Evolutionary conservation across 2,888 invertebrate genomes (phyloP), one percentile per base, ranked within the genome.

Genomic region (Polyploca ridens): DNA sequence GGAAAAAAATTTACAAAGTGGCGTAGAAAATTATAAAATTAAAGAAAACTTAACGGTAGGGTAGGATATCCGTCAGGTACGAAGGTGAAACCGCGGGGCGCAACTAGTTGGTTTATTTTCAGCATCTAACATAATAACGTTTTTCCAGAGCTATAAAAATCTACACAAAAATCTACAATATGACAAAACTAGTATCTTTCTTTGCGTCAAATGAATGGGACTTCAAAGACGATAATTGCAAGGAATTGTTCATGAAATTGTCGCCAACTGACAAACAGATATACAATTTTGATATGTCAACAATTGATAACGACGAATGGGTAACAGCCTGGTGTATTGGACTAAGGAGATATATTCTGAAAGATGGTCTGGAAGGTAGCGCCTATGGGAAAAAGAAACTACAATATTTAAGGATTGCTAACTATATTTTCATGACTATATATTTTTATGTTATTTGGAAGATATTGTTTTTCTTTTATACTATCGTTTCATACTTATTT

Each of bases 201-300:
- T 77, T 74, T 16, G 0, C 46, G 0, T 64, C 35, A 65, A 73
- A 58, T 13, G 64, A 63, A 14, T 69, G 69, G 69, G 54, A 16
- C 58, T 74, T n/a, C 61, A 67, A 60, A 54, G 63, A 66, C 14
- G 61, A 66, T 3, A 66, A 69, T 19, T 19, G 64, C 7, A 38
- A 33, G 13, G 57, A 19, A 0, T n/a, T 67, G 61, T 16, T 61
- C 11, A 14, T 60, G 11, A 59, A 41, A 10, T 33, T 75, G 33
- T 70, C 73, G 13, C 61, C 73, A 10, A 62, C 66, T 0, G 77
- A 77, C 57, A 69, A 66, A 44, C 33, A 27, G 0, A 71, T 77
- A 0, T 77, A 72, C 33, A 70, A 74, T 62, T 76, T 71, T 41
- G 70, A 77, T 58, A 4, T 76, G 0, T 54, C 46, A 0, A 16